Conservation (phyloP, 2,888 invertebrate genomes). For the Zootermopsis nevadensis region DNA sequence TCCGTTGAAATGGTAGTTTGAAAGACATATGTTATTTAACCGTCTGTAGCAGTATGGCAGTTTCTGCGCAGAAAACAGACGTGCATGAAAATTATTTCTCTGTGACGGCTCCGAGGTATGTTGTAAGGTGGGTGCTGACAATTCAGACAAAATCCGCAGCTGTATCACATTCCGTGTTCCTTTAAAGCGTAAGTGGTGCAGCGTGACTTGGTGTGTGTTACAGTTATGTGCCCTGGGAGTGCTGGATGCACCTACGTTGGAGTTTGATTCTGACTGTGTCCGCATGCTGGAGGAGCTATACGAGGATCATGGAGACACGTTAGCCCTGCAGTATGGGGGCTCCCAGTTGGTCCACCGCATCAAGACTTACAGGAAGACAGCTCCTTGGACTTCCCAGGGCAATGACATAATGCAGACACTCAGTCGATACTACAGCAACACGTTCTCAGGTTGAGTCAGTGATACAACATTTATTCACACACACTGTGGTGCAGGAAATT, state of each 20-base stretch:
- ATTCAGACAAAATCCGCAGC: too few relatives aligned
- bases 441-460: slow-evolving; percentile 73
- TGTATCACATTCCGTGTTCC: too few relatives aligned
- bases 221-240: slow-evolving; percentile 92
- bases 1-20: too few relatives aligned
- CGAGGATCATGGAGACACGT: slow-evolving; percentile 97
- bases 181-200: too few relatives aligned
- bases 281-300: slow-evolving; percentile 94
- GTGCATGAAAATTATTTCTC: too few relatives aligned
- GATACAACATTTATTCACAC: too few relatives aligned
- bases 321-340: slow-evolving; percentile 97
- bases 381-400: slow-evolving; percentile 96
- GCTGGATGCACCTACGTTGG: slow-evolving; percentile 82
- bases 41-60: too few relatives aligned
- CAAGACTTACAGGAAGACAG: slow-evolving; percentile 86
- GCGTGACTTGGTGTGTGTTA: slow-evolving; percentile 56
- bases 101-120: too few relatives aligned
- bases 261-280: slow-evolving; percentile 96
- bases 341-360: slow-evolving; percentile 96
- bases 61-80: too few relatives aligned
- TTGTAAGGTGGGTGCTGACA: too few relatives aligned
- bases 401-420: slow-evolving; percentile 99
- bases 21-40: too few relatives aligned
- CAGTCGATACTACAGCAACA: slow-evolving; percentile 97
- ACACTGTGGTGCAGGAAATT: too few relatives aligned